These are phyloP conservation scores for Sympetrum striolatum DNA, from an alignment of 2,888 invertebrate species.

Conservation along the genomic window DNA sequence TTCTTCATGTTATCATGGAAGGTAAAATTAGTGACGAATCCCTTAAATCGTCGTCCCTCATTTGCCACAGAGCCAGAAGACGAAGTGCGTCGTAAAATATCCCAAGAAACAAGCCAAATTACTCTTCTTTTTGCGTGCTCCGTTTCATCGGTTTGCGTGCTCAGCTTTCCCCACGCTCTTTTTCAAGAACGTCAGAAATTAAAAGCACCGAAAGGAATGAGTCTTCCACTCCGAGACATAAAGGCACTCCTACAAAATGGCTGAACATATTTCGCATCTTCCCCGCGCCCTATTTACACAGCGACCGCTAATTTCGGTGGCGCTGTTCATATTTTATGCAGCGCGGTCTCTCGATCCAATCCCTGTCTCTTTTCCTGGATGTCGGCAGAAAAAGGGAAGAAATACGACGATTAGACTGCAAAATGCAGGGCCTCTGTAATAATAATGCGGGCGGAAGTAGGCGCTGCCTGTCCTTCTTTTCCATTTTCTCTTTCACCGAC, in stretches of 20 bases:
- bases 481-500: not conserved
- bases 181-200: not conserved
- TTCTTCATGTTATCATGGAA: not conserved
- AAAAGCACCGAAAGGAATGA: too few relatives aligned
- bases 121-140: too few relatives aligned
- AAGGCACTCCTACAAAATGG: not conserved
- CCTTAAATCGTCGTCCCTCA: too few relatives aligned
- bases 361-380: not conserved
- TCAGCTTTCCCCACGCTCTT: not conserved
- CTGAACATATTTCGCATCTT: not conserved
- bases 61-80: too few relatives aligned
- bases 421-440: conserved; percentile 3
- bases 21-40: not conserved
- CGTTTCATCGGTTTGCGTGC: not conserved
- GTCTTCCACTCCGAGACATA: not conserved
- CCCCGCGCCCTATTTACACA: not conserved
- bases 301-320: conserved; percentile 9
- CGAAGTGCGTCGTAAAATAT: too few relatives aligned
- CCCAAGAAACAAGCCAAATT: too few relatives aligned
- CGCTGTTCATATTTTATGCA: conserved; percentile 23
- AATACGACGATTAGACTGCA: conserved; percentile 5
- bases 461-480: not conserved
- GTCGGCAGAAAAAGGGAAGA: not conserved
- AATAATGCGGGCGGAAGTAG: not conserved
- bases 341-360: not conserved